Evolutionary conservation across 1,140 invertebrate species (phyloP), one percentile per base, ranked within the genome.

Genomic region (Diachasmimorpha longicaudata): DNA sequence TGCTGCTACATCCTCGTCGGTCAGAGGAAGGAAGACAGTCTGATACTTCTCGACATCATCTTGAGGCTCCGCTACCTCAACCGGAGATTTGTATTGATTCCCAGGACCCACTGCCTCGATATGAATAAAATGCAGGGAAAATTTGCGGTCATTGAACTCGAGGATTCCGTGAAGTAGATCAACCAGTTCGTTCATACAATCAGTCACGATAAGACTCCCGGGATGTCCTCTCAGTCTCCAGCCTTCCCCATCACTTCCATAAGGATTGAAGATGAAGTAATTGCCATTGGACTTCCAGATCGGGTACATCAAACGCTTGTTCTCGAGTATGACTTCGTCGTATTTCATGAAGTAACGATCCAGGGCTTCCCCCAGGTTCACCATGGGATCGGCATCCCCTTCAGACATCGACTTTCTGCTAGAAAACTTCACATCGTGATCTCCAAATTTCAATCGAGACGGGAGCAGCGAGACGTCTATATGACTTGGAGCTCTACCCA

Each of bases 181-280:
- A 0, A 77, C 52, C 4, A 89, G 37, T 58, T 88, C 84, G 9
- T 77, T 80, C 5, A 88, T 72, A 14, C 55, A 81, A 4, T 83
- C 81, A 0, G 77, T 80, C 0, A 87, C 82, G 0, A 77, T 70
- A 19, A 89, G 67, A 0, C 78, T 74, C 9, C 84, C 84, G 0
- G 86, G 81, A 19, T 76, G 31, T 8, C 72, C 77, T 3, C 72
- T 77, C 36, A 82, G 9, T 42, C 81, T 71, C 83, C 84, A 86
- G 25, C 86, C 86, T 13, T 86, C 80, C 0, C 46, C 13, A 31
- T 86, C 83, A 55, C 70, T n/a, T 8, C 88, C 88, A 21, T 89
- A 88, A 39, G 85, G 81, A 82, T 89, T 88, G 19, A 89, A 86
- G 0, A 88, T 4, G 36, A 77, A 83, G 69, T 81, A 89, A 14